Conservation (phyloP, 2,113 vertebrate species). For the Anolis carolinensis region DNA sequence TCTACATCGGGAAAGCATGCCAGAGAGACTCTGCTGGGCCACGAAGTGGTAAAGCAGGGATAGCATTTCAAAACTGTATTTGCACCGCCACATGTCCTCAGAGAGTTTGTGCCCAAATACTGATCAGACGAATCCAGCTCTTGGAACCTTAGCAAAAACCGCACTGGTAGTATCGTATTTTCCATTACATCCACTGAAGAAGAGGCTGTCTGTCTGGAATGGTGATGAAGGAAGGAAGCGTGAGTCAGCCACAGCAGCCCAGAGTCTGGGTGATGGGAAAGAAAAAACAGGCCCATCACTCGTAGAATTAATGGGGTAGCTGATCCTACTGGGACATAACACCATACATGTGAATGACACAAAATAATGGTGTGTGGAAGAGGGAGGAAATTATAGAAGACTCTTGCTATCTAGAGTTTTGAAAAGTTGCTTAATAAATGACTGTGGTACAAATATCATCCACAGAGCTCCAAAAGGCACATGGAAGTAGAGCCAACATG, state of each 20-base stretch:
- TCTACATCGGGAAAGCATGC: neutral
- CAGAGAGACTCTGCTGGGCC: neutral
- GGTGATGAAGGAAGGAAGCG: neutral
- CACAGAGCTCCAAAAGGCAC: neutral
- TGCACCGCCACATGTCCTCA: neutral
- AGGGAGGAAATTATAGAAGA: neutral
- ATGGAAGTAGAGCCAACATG: neutral
- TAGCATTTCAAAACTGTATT: neutral
- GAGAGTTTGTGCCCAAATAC: slow-evolving; percentile 15
- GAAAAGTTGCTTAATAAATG: neutral
- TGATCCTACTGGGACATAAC: neutral
- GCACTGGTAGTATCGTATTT: neutral
- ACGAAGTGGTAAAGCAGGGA: neutral
- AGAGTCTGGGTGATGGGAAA: neutral
- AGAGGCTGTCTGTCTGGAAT: neutral
- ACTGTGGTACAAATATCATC: neutral
- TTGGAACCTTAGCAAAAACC: slow-evolving; percentile 4
- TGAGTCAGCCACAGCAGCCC: neutral
- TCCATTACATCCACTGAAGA: neutral
- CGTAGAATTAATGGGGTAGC: neutral
- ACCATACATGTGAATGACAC: neutral
- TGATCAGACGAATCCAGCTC: slow-evolving; percentile 9
- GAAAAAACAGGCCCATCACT: neutral
- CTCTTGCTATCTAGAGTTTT: neutral
- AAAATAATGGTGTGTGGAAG: neutral